Evolutionary conservation across 2,888 invertebrate species (phyloP).

Genomic region (Elmis aenea): DNA sequence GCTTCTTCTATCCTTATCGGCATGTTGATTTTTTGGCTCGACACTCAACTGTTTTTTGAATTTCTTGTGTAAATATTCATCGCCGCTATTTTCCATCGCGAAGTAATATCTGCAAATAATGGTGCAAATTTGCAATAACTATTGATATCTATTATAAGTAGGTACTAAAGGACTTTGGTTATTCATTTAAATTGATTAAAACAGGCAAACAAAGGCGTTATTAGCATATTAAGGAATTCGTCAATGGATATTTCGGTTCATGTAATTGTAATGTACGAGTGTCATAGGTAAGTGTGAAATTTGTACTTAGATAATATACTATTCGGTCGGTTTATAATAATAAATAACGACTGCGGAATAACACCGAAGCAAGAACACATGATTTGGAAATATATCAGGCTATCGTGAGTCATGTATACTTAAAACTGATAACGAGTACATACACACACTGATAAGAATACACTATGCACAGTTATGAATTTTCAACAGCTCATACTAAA

Average conservation of each 20-base stretch:
- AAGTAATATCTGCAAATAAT: slow-evolving; percentile 28
- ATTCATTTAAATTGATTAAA: no score
- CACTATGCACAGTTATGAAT: no score
- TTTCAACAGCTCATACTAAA: no score
- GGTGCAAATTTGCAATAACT: neutral
- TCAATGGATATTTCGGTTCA: no score
- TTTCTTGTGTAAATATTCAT: slow-evolving; percentile 85
- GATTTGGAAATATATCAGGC: slow-evolving; percentile 13
- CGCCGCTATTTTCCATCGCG: slow-evolving; percentile 42
- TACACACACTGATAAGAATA: slow-evolving; percentile 6
- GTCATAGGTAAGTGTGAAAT: no score
- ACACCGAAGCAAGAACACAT: slow-evolving; percentile 5
- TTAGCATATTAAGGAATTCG: no score
- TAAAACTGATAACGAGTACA: slow-evolving; percentile 9
- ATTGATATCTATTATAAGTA: no score
- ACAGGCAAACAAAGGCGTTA: no score
- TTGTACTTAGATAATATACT: no score
- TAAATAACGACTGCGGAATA: slow-evolving; percentile 7
- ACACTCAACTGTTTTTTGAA: slow-evolving; percentile 79
- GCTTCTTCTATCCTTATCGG: slow-evolving; percentile 32
- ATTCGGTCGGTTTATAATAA: no score
- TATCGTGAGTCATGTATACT: slow-evolving; percentile 17
- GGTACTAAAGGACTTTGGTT: no score
- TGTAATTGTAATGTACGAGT: no score
- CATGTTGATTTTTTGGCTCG: slow-evolving; percentile 38